Evolutionary conservation across 2,888 invertebrate species (phyloP).

Genomic region (Hyppa rectilinea): DNA sequence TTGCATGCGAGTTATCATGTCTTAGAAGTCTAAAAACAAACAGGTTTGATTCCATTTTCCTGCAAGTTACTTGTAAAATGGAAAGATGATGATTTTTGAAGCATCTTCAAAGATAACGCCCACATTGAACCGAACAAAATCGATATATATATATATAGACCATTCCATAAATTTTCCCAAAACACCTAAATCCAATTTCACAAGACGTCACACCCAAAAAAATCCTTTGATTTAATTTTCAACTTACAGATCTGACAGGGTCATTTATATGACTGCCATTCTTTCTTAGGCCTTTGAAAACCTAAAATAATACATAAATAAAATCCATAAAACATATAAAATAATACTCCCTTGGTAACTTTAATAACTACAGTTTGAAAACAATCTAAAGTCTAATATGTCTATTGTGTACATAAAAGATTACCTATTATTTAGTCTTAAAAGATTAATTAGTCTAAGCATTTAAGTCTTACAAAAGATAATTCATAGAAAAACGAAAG

Average conservation of each 20-base stretch:
- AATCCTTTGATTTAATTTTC: conserved; percentile 1
- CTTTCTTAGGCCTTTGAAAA: conserved; percentile 73
- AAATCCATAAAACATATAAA: not conserved
- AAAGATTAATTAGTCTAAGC: conserved; percentile 27
- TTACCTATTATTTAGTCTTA: conserved; percentile 9
- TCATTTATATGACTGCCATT: conserved; percentile 79
- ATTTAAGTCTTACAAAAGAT: conserved; percentile 7
- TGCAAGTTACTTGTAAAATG: not conserved
- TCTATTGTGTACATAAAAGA: conserved; percentile 18
- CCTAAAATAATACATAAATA: conserved; percentile 74
- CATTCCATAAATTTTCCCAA: too few species aligned
- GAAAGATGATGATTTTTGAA: not conserved
- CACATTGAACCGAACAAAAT: too few species aligned
- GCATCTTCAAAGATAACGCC: not conserved
- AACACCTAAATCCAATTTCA: not conserved
- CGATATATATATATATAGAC: too few species aligned
- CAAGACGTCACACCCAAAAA: conserved; percentile 33
- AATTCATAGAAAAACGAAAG: not conserved
- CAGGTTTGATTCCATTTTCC: not conserved
- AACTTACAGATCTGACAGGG: conserved; percentile 80
- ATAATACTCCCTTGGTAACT: not conserved
- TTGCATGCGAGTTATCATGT: not conserved
- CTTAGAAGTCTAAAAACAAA: not conserved
- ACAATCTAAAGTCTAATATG: conserved; percentile 20
- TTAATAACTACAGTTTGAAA: not conserved